Evolutionary conservation across 2,113 vertebrate genomes (phyloP), one percentile per base, ranked within the genome.

Genomic region (Thalassarche chlororhynchos): DNA sequence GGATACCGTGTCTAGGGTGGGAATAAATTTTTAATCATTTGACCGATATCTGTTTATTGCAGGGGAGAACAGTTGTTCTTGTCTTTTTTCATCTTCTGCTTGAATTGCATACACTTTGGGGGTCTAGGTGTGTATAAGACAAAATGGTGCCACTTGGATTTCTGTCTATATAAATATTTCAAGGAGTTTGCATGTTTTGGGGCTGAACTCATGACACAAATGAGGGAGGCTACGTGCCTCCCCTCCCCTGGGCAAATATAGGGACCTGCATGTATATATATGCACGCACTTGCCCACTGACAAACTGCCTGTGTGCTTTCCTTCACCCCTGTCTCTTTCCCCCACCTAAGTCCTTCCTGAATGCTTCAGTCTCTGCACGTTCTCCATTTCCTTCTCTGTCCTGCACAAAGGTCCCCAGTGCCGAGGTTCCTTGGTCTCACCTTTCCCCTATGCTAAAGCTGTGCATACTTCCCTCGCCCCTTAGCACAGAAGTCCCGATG

Each of bases 11-110:
- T 89, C 46, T 66, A 42, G 84, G 66, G 58, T 66, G 89, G 94
- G 71, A 93, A 96, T 94, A 91, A 84, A 95, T 91, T 93, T 93
- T 91, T 94, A 82, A 60, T 78, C 23, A 17, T 21, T 80, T 72
- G 29, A 23, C 65, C 64, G 36, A 28, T 84, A 40, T 2, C 44
- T 91, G 61, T 49, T 92, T 79, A 34, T 52, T 84, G 78, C 71
- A 75, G 82, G 52, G 78, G 17, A 69, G 36, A 74, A 26, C 5
- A 25, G 28, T 68, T 65, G 51, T 70, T 87, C 25, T 46, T 74
- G 70, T 60, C 28, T 47, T 61, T 87, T 92, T 94, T 90, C 18
- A 32, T 52, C n/a, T 62, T 75, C 44, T 60, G 42, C n/a, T 68
- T 64, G 31, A 69, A 72, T 46, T 64, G 29, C 16, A 1, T 72